phyloP scores from a whole-genome alignment of 2,888 invertebrate genomes.

The Choristoneura rosaceana region DNA sequence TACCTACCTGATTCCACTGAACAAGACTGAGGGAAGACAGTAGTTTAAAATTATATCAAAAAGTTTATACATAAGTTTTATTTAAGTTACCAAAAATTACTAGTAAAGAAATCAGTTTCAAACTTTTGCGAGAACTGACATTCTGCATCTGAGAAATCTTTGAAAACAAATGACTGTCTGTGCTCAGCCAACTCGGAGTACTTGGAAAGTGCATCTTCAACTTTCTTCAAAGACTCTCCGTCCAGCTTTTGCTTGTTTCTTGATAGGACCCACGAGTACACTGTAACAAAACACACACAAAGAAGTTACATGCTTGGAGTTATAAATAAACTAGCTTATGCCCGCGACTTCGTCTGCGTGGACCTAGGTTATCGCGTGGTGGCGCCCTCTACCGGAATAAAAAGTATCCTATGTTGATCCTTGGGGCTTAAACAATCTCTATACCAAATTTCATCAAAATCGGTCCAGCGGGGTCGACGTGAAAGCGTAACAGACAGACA shows the following conservation, averaged over 20 bases:
- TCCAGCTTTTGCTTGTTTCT: slow-evolving; percentile 67
- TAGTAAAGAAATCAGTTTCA: slow-evolving; percentile 71
- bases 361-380: no score
- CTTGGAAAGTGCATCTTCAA: slow-evolving; percentile 68
- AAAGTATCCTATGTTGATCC: no score
- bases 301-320: no score
- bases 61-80: not conserved
- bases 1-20: no score
- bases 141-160: slow-evolving; percentile 66
- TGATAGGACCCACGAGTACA: slow-evolving; percentile 73
- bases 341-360: no score
- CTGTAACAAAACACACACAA: slow-evolving; percentile 56
- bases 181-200: slow-evolving; percentile 72
- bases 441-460: no score
- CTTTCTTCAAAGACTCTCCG: slow-evolving; percentile 64
- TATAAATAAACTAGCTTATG: no score
- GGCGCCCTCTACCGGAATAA: no score
- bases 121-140: slow-evolving; percentile 66
- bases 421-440: no score
- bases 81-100: slow-evolving; percentile 69
- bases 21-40: no score
- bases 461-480: no score
- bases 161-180: slow-evolving; percentile 68
- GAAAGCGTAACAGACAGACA: no score
- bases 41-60: not conserved